Percentiles rank a stretch among this genome's conserved stretches.
These are phyloP conservation scores for Chelidonichthys spinosus DNA, from an alignment of 2,797 vertebrate species.

Conservation along the genomic window DNA sequence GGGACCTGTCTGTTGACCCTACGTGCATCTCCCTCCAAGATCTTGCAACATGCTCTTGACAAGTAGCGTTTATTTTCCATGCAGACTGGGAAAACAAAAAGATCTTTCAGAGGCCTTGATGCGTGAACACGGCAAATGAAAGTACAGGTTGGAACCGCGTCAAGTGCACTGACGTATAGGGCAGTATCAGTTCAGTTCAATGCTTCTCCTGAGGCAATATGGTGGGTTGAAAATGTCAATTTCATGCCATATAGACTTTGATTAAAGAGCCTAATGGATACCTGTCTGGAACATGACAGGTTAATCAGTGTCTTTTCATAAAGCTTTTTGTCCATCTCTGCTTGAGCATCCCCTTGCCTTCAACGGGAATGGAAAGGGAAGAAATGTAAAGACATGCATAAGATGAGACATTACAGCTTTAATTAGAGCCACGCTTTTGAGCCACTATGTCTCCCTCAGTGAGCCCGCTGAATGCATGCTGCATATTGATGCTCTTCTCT, in stretches of 20 bases:
- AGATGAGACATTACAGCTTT: slow-evolving; percentile 75
- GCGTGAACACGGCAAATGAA: slow-evolving; percentile 58
- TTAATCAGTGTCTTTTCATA: slow-evolving; percentile 82
- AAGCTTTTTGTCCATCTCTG: slow-evolving; percentile 72
- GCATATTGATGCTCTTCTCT: slow-evolving; percentile 54
- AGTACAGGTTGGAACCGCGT: slow-evolving; percentile 53
- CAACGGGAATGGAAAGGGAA: slow-evolving; percentile 50
- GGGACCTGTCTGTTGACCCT: slow-evolving; percentile 1
- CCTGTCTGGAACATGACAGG: slow-evolving; percentile 83
- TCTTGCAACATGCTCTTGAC: slow-evolving; percentile 4
- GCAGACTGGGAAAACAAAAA: slow-evolving; percentile 39
- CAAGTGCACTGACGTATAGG: slow-evolving; percentile 48
- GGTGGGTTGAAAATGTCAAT: slow-evolving; percentile 83
- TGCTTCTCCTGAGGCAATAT: slow-evolving; percentile 54
- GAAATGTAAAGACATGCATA: slow-evolving; percentile 62
- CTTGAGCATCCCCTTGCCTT: slow-evolving; percentile 57
- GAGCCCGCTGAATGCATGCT: slow-evolving; percentile 55
- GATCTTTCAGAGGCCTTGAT: slow-evolving; percentile 46
- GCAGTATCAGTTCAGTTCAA: slow-evolving; percentile 61
- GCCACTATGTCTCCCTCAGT: slow-evolving; percentile 60
- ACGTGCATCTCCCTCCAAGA: not conserved
- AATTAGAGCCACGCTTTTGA: slow-evolving; percentile 68
- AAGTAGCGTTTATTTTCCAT: slow-evolving; percentile 16
- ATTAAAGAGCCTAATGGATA: slow-evolving; percentile 84
- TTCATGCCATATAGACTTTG: slow-evolving; percentile 84